These are phyloP conservation scores for Zeugodacus cucurbitae DNA, from an alignment of 1,140 invertebrate genomes.

Conservation along the genomic window DNA sequence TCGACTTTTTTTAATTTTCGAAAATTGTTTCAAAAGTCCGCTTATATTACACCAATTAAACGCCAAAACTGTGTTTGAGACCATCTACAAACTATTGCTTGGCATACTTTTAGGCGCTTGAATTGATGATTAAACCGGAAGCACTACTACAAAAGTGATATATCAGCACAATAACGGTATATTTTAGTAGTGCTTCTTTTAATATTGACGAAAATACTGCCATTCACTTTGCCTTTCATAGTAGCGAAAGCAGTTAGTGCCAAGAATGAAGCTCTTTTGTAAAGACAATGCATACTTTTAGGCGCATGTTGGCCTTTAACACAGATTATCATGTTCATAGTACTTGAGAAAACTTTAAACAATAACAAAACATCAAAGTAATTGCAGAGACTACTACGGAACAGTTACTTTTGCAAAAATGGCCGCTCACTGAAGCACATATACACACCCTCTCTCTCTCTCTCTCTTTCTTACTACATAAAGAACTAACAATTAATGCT, in stretches of 20 bases:
- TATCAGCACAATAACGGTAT: neutral
- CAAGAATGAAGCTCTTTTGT: neutral
- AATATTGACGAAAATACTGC: neutral
- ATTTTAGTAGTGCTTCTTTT: neutral
- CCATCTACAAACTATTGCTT: neutral
- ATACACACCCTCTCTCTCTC: neutral
- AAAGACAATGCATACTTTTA: neutral
- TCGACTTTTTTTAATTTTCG: too few relatives aligned
- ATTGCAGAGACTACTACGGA: neutral
- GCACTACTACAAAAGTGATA: neutral
- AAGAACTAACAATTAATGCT: neutral
- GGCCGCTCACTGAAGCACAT: neutral
- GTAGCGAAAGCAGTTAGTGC: neutral
- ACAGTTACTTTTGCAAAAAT: neutral
- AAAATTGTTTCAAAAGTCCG: neutral
- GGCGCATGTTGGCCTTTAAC: neutral
- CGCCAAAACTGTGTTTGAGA: neutral
- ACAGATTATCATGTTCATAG: neutral
- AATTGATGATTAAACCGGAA: neutral
- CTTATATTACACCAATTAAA: too few relatives aligned
- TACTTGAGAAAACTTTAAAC: neutral
- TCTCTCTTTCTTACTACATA: neutral
- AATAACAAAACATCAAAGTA: constrained; percentile 19
- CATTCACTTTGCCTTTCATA: neutral
- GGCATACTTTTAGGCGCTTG: neutral